Evolutionary conservation across 2,113 vertebrate species (phyloP), one percentile per base, ranked within the genome.

Genomic region (Amblyopsis rosae): DNA sequence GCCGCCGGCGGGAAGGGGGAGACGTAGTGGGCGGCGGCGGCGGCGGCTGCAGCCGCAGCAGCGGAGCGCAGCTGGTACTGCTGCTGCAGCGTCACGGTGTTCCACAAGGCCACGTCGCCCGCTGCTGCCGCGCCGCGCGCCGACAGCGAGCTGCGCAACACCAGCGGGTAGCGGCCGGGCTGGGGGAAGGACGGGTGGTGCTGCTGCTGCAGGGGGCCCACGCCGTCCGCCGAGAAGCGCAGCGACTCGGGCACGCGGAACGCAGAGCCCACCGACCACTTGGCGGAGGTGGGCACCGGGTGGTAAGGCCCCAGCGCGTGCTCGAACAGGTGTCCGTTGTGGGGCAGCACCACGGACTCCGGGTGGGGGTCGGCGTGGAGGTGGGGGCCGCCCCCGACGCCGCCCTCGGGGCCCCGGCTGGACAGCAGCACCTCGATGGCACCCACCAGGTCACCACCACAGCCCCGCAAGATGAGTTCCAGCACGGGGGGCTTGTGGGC

Each of bases 251-350:
- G 98, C 59, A 99, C 98, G 55, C 97, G 92, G 82, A 99, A 99
- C 3, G 97, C 98, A 0, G 98, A 99, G 67, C 97, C 98, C 73
- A 98, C 96, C 0, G 97, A 99, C 98, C 98, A 99, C 68, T 98
- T 99, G 65, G 96, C 95, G 59, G 96, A 95, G 16, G 95, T 93
- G 7, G 96, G 92, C 61, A 96, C 87, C 6, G 96, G 95, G 72
- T 98, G 96, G 76, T 98, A 99, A 0, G 97, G 94, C 81, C 95
- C 92, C 78, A 99, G 76, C 0, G 95, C 89, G 83, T 95, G 96
- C 84, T 98, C 98, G 45, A 98, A 95, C 72, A 98, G 88, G 75
- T 96, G 96, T 87, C 95, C 94, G 0, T 90, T 95, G 17, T 95
- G 82, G 12, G 96, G 96, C 70, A 98, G 73, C 73, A 95, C 86